Conservation (phyloP, 2,797 vertebrate species). For the Sebastes itinus region DNA sequence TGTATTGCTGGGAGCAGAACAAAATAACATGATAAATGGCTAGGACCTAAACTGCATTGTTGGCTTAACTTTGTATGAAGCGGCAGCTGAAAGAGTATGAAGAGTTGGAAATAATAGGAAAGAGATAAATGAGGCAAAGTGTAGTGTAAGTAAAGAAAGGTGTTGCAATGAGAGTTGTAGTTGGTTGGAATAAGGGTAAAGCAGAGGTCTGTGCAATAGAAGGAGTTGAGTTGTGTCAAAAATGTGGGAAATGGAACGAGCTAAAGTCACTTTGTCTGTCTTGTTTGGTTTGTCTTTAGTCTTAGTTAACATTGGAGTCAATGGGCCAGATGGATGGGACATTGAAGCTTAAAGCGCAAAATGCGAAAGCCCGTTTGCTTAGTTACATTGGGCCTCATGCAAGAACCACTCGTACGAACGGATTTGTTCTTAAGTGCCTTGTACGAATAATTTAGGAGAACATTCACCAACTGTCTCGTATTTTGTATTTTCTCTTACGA, state of each 20-base stretch:
- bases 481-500: too few species aligned
- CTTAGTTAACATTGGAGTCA: not conserved
- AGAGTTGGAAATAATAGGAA: not conserved
- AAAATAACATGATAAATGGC: not conserved
- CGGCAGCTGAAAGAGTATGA: not conserved
- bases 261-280: not conserved
- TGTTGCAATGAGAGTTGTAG: not conserved
- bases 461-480: too few species aligned
- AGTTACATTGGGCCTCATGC: too few species aligned
- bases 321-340: not conserved
- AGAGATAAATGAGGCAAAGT: not conserved
- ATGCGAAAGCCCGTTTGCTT: not conserved
- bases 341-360: not conserved
- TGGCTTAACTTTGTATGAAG: not conserved
- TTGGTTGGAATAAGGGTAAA: not conserved
- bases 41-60: not conserved
- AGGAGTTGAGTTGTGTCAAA: not conserved
- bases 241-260: not conserved
- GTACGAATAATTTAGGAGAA: too few species aligned
- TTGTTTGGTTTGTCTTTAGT: not conserved
- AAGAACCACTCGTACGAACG: too few species aligned
- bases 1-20: not conserved
- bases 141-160: not conserved
- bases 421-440: too few species aligned
- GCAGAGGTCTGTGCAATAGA: not conserved